These are phyloP conservation scores for Graptemys geographica DNA, from an alignment of 2,797 vertebrate genomes.

Conservation along the genomic window DNA sequence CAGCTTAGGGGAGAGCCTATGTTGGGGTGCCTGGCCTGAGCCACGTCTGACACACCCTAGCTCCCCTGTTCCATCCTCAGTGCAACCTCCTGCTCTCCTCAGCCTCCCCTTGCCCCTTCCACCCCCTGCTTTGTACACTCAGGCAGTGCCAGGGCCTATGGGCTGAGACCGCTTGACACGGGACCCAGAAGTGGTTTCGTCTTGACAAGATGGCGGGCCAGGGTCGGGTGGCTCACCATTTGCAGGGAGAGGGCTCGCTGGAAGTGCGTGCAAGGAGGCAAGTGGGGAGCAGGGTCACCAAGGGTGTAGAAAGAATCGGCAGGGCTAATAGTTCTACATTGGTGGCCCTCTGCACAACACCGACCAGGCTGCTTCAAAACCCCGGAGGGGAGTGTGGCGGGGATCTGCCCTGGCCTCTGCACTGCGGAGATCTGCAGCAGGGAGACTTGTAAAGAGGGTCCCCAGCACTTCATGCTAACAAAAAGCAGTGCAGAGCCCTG, in stretches of 20 bases:
- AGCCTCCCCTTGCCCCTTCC: background rate
- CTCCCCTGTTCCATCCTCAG: slow-evolving; percentile 23
- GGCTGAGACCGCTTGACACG: background rate
- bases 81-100: background rate
- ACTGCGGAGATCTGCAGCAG: background rate
- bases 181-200: too few relatives aligned
- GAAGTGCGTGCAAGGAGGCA: fast-evolving
- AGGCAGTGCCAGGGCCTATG: background rate
- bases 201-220: background rate
- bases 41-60: slow-evolving; percentile 11
- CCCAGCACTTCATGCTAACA: too few relatives aligned
- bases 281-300: fast-evolving
- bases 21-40: slow-evolving; percentile 28
- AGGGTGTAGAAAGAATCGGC: fast-evolving
- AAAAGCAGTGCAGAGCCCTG: too few relatives aligned
- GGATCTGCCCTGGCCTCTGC: background rate
- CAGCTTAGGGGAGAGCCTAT: slow-evolving; percentile 16
- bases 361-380: background rate
- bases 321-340: fast-evolving
- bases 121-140: fast-evolving
- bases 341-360: background rate
- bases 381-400: fast-evolving
- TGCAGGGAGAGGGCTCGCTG: fast-evolving
- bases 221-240: too few relatives aligned
- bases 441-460: background rate